Evolutionary conservation across 35 echinoderm and acorn worm genomes (phyloP).

Genomic region (Ophioderma brevispina): DNA sequence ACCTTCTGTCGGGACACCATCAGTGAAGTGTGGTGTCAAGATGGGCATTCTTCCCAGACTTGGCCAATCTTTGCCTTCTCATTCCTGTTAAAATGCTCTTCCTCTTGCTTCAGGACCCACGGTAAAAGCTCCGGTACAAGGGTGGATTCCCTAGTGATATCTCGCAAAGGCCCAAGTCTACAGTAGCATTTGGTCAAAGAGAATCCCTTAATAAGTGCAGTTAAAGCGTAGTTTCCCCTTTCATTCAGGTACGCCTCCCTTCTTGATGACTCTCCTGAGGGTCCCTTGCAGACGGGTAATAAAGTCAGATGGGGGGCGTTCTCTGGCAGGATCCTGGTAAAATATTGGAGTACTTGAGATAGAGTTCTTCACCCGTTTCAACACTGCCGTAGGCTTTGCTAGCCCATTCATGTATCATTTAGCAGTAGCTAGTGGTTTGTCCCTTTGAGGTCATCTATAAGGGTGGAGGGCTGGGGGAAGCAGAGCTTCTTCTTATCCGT

Average conservation of each 20-base stretch:
- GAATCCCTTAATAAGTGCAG: conserved; percentile 16
- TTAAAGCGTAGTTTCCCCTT: neutral
- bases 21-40: neutral
- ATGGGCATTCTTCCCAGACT: neutral
- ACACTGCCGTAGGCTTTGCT: conserved; percentile 38
- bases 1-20: neutral
- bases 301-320: conserved; percentile 29
- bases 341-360: conserved; percentile 21
- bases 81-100: neutral
- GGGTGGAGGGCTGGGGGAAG: conserved; percentile 12
- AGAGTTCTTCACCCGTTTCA: conserved; percentile 44
- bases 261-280: conserved; percentile 4
- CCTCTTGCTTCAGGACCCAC: neutral
- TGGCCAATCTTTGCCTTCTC: neutral
- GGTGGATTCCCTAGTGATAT: no score
- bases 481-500: conserved; percentile 46
- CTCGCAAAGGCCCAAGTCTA: no score
- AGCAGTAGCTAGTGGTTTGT: conserved; percentile 3
- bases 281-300: neutral
- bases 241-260: neutral
- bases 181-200: conserved; percentile 37
- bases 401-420: conserved; percentile 23
- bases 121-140: neutral
- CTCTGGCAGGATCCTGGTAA: conserved; percentile 27
- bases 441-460: conserved; percentile 37